Base-by-base conservation (phyloP, 2,888 invertebrate genomes). In the Euproctis similis region DNA sequence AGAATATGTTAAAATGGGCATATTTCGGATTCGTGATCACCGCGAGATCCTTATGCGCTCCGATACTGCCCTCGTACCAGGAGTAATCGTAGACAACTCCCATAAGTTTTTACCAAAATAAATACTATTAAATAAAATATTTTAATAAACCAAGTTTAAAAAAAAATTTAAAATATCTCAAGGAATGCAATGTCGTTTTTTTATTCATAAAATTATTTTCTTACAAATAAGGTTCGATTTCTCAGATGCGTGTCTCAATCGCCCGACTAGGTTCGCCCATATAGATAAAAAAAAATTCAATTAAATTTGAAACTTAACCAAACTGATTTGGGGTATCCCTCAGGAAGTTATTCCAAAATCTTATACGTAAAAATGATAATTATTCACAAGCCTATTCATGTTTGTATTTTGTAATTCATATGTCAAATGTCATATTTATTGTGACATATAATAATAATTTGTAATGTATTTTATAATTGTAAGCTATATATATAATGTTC, bases 1-100 rank as follows among this genome's bases (percentile, higher is more conserved):
- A 66, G 88, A 88, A 84, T 88, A 85, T 73, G 75, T 88, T 75
- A 82, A 68, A 70, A 68, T 74, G 64, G 71, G 74, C 60, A 69
- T 69, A 69, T 74, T 87, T 69, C 86, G 85, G 63, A 72, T 62
- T 74, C 86, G 59, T 82, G 74, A 61, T 56, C 54, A 52, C 39
- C 55, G 42, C 56, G 59, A 54, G n/a, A n/a, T 55, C 52, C 20
- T 57, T 58, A 39, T 40, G 53, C 46, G 51, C 55, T 52, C 55
- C 56, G 53, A 56, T 49, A 54, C 59, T 53, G 27, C 59, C 63
- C 62, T 65, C 54, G 64, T 59, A 57, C 64, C 65, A 68, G 66
- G 67, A 76, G 70, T 62, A 72, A 56, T 66, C 70, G 55, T 68
- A 68, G 68, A 74, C 72, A 76, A 74, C 73, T 75, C 73, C 71